Conservation (phyloP, 1,140 invertebrate genomes). For the Macrobrachium nipponense region DNA sequence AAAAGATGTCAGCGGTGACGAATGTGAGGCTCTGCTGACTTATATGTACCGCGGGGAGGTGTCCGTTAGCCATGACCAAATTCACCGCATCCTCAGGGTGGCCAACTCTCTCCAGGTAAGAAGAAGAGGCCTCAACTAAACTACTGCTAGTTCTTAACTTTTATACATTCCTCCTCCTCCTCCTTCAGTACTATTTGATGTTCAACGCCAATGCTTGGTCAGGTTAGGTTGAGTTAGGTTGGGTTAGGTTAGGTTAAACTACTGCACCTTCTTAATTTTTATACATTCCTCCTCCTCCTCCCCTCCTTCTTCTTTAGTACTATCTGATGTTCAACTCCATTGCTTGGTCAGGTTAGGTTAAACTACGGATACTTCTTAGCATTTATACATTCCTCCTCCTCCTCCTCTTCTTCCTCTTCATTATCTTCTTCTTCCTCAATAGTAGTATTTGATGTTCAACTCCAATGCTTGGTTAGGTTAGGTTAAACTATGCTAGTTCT, state of each 20-base stretch:
- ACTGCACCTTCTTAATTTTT: not conserved
- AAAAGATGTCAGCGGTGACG: slow-evolving; percentile 68
- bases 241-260: too few relatives aligned
- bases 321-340: too few relatives aligned
- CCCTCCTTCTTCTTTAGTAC: too few relatives aligned
- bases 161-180: not conserved
- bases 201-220: too few relatives aligned
- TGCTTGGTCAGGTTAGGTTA: too few relatives aligned
- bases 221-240: too few relatives aligned
- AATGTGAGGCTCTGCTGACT: slow-evolving; percentile 68
- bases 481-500: too few relatives aligned
- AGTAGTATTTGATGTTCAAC: too few relatives aligned
- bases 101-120: slow-evolving; percentile 66
- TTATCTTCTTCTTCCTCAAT: not conserved
- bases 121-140: not conserved
- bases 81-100: slow-evolving; percentile 65
- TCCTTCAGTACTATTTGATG: too few relatives aligned
- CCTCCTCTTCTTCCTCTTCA: not conserved
- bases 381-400: not conserved
- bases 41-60: slow-evolving; percentile 73
- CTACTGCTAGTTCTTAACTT: not conserved
- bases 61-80: slow-evolving; percentile 68
- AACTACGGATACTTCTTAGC: too few relatives aligned
- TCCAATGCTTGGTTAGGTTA: too few relatives aligned
- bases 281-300: not conserved